These are phyloP conservation scores for cattle (Bos taurus) DNA, from an alignment of 2,113 vertebrate species.

Conservation along the genomic window DNA sequence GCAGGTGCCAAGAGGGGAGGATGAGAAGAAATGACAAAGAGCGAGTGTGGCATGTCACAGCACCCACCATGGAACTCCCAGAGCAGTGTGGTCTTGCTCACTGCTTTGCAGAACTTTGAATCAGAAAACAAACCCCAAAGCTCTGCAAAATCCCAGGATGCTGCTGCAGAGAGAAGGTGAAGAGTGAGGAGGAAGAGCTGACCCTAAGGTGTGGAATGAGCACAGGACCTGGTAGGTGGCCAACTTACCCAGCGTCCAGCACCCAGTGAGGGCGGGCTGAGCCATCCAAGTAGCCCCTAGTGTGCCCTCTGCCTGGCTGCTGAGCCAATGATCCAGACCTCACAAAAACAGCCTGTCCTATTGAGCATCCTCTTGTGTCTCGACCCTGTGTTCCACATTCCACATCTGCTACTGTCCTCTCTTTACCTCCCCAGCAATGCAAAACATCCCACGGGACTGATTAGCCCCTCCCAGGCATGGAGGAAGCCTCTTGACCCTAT, in stretches of 20 bases:
- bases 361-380: rapidly evolving
- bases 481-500: background rate
- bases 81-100: too few relatives aligned
- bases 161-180: rapidly evolving
- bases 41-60: rapidly evolving
- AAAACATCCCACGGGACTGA: background rate
- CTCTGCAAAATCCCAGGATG: background rate
- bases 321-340: background rate
- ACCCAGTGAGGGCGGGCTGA: background rate
- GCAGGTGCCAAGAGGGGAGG: background rate
- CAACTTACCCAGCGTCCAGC: background rate
- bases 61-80: too few relatives aligned
- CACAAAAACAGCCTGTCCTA: too few relatives aligned
- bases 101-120: background rate
- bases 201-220: background rate
- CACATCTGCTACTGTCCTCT: background rate
- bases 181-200: rapidly evolving
- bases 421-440: background rate
- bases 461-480: background rate
- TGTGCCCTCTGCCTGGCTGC: background rate
- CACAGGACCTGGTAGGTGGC: background rate
- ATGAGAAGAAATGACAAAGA: background rate
- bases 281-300: background rate
- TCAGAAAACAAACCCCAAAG: background rate
- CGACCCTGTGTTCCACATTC: rapidly evolving